These are phyloP conservation scores for Mixornis gularis DNA, from an alignment of 2,113 vertebrate species.

Conservation along the genomic window DNA sequence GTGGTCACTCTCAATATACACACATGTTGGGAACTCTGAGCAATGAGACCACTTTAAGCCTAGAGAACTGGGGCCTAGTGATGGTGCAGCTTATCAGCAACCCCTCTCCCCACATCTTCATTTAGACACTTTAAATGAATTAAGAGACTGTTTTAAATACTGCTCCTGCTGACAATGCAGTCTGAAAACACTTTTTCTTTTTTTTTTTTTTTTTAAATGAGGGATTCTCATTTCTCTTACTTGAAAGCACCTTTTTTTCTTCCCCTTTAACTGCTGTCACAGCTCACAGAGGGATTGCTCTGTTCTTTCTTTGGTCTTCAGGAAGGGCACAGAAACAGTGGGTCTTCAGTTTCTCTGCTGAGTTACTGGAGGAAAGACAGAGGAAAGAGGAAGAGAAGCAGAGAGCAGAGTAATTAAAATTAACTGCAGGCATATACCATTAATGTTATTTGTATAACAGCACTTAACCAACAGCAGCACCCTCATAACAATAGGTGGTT, in stretches of 20 bases:
- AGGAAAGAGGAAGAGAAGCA: neutral
- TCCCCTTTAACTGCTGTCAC: neutral
- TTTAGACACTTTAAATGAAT: neutral
- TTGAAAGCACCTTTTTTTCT: neutral
- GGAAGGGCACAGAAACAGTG: neutral
- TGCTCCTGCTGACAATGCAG: neutral
- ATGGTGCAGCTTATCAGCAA: neutral
- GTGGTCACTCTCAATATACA: neutral
- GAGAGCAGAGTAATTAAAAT: neutral
- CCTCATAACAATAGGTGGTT: slow-evolving; percentile 26
- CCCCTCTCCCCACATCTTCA: neutral
- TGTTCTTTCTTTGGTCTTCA: neutral
- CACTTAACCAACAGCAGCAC: slow-evolving; percentile 30
- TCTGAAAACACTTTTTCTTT: neutral
- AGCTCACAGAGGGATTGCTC: neutral
- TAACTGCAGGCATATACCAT: slow-evolving; percentile 25
- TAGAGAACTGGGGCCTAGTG: neutral
- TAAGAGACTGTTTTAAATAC: neutral
- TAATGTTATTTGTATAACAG: slow-evolving; percentile 45
- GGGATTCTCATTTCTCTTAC: neutral
- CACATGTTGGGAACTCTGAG: neutral
- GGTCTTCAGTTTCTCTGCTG: neutral
- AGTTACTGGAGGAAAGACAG: neutral
- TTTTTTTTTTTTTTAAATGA: neutral
- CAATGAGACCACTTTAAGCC: neutral